Conservation (phyloP, 2,113 vertebrate species). For the Anguilla japonica region DNA sequence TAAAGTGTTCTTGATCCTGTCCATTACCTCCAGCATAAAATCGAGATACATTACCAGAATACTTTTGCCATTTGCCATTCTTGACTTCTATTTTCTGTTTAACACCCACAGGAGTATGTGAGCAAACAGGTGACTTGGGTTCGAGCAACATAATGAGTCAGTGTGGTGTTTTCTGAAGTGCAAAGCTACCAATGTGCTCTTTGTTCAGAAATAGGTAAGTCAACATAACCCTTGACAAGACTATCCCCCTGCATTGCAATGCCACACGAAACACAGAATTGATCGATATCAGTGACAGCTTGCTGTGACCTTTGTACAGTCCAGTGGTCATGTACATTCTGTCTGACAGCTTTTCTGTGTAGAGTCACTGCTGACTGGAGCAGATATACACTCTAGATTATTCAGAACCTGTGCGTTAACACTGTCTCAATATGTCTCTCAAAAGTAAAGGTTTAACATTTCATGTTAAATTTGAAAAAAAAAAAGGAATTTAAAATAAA, state of each 20-base stretch:
- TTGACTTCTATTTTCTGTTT: not conserved
- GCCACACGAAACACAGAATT: slow-evolving; percentile 53
- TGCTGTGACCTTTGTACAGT: slow-evolving; percentile 44
- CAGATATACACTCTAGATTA: slow-evolving; percentile 35
- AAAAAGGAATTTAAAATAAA: too few relatives aligned
- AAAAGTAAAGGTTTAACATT: not conserved
- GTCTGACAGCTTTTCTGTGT: slow-evolving; percentile 51
- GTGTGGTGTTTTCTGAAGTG: not conserved
- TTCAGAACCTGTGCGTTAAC: slow-evolving; percentile 13
- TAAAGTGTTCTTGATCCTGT: not conserved
- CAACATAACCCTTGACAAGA: slow-evolving; percentile 53
- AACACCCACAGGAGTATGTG: not conserved
- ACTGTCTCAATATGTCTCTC: not conserved
- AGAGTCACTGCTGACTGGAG: slow-evolving; percentile 43
- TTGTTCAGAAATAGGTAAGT: slow-evolving; percentile 34
- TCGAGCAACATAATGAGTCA: slow-evolving; percentile 7
- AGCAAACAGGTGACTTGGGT: slow-evolving; percentile 5
- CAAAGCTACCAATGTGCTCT: slow-evolving; percentile 21
- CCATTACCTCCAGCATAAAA: not conserved
- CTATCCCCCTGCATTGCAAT: slow-evolving; percentile 56
- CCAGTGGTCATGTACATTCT: slow-evolving; percentile 43
- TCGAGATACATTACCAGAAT: not conserved
- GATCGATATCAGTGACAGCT: slow-evolving; percentile 58
- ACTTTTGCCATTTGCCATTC: not conserved
- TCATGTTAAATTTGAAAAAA: too few relatives aligned